Base-by-base conservation (phyloP, 2,888 invertebrate genomes). In the Nemotelus nigrinus region DNA sequence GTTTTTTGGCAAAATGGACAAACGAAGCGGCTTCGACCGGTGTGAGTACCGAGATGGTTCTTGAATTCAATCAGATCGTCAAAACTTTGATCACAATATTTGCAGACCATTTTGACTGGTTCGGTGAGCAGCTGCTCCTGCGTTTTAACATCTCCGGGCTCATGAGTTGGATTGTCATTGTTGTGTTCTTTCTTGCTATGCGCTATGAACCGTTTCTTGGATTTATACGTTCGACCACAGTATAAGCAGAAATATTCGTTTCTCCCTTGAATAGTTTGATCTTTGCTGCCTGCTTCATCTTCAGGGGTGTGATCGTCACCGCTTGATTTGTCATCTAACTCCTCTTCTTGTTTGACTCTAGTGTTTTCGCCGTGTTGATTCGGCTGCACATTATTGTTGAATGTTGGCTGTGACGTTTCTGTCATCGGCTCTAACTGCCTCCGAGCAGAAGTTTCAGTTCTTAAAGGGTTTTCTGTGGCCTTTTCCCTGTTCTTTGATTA, bases 1-100 rank as follows among this genome's bases (percentile, higher is more conserved):
- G n/a, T 5, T 75, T 75, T 75, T n/a, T 48, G 64, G 41, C 75
- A 75, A 5, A 41, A 63, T 43, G 53, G n/a, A 50, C 75, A 75
- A 2, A 53, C 55, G 44, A 70, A 70, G 7, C 70, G 70, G 8
- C 44, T 57, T 45, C 7, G 45, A 2, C 72, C 72, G 2, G 72
- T 72, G 45, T 72, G 72, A 3, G 58, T 4, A 2, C 53, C 5
- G 7, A 58, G 44, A 39, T 72, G 72, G 25, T 41, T 6, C 8
- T 25, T 47, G 58, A 57, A 60, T 5, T 4, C n/a, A 2, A 7
- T 5, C 6, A 8, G 3, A 47, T 72, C 72, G 6, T 58, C 39
- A 10, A 77, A 63, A 43, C 63, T 60, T 53, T 63, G 4, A 10
- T 63, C 43, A 43, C 77, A 77, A 48, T 70, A 41, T 50, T 60